A percentile compares a stretch with the other conserved stretches of the same genome.
These are phyloP conservation scores for Acinonyx jubatus DNA, from an alignment of 2,113 vertebrate genomes.

Conservation along the genomic window DNA sequence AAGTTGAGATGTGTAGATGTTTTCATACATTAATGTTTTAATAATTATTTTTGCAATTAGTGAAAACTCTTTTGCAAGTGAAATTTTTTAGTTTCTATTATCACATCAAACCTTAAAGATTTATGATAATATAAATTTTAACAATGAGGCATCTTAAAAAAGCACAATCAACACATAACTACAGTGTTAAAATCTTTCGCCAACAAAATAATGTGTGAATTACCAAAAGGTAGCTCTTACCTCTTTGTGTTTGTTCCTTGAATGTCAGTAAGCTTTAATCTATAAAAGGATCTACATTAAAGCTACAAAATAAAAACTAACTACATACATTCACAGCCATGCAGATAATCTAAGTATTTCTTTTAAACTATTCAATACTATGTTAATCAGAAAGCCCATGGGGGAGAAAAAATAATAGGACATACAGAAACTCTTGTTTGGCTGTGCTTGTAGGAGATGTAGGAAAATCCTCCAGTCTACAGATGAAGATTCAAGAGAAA, in stretches of 20 bases:
- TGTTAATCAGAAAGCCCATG: slow-evolving; percentile 83
- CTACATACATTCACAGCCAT: slow-evolving; percentile 76
- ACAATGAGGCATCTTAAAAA: background rate
- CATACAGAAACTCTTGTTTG: slow-evolving; percentile 99
- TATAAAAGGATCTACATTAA: background rate
- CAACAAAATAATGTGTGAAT: background rate
- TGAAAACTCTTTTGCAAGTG: background rate
- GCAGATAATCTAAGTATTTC: slow-evolving; percentile 41
- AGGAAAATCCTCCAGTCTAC: slow-evolving; percentile 99
- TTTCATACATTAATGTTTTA: slow-evolving; percentile 40
- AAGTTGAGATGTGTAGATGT: background rate
- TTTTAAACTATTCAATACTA: slow-evolving; percentile 74
- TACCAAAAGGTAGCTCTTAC: slow-evolving; percentile 12
- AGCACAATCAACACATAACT: slow-evolving; percentile 29
- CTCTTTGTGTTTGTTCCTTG: background rate
- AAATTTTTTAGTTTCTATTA: slow-evolving; percentile 24
- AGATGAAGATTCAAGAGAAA: slow-evolving; percentile 90
- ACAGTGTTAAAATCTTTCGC: background rate
- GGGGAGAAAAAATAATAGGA: slow-evolving; percentile 82
- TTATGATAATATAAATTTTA: background rate
- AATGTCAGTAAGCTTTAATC: background rate
- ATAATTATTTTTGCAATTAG: slow-evolving; percentile 17
- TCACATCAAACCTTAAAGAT: background rate
- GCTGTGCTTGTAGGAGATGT: slow-evolving; percentile 99
- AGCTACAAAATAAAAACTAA: slow-evolving; percentile 54